Evolutionary conservation across 92 coral and sea anemone species (phyloP).

Genomic region (Ricordea florida): DNA sequence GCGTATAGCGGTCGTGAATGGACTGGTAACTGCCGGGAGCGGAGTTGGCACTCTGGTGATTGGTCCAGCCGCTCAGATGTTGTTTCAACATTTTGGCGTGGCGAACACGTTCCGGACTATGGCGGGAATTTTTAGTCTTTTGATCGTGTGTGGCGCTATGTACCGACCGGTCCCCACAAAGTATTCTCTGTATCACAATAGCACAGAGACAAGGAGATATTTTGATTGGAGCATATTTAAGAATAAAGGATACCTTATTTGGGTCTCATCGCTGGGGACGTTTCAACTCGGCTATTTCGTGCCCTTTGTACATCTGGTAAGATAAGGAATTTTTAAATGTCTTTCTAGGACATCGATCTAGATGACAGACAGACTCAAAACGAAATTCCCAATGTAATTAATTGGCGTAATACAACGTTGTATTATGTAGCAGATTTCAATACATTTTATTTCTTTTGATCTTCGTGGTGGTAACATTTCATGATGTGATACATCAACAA

Average conservation of each 20-base stretch:
- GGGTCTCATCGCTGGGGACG: constrained; percentile 74
- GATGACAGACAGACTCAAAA: too few species aligned
- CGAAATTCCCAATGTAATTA: too few species aligned
- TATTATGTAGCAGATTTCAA: too few species aligned
- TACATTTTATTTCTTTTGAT: too few species aligned
- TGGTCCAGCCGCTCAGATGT: constrained; percentile 66
- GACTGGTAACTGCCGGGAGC: constrained; percentile 87
- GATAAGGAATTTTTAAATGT: background rate
- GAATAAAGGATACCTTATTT: constrained; percentile 80
- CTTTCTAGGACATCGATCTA: too few species aligned
- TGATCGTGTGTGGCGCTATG: constrained; percentile 69
- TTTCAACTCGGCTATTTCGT: constrained; percentile 93
- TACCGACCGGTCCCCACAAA: constrained; percentile 71
- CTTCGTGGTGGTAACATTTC: too few species aligned
- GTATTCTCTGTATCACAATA: constrained; percentile 27
- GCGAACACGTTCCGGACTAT: constrained; percentile 65
- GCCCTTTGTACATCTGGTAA: constrained; percentile 96
- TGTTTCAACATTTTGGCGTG: constrained; percentile 55
- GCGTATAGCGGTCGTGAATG: constrained; percentile 84
- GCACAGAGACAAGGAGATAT: constrained; percentile 41
- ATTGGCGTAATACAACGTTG: too few species aligned
- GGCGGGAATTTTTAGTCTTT: constrained; percentile 61
- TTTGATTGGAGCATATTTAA: constrained; percentile 85
- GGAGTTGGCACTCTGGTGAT: constrained; percentile 81
- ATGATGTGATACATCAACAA: too few species aligned